Conservation (phyloP, 2,797 vertebrate genomes). For the Cottoperca gobio region DNA sequence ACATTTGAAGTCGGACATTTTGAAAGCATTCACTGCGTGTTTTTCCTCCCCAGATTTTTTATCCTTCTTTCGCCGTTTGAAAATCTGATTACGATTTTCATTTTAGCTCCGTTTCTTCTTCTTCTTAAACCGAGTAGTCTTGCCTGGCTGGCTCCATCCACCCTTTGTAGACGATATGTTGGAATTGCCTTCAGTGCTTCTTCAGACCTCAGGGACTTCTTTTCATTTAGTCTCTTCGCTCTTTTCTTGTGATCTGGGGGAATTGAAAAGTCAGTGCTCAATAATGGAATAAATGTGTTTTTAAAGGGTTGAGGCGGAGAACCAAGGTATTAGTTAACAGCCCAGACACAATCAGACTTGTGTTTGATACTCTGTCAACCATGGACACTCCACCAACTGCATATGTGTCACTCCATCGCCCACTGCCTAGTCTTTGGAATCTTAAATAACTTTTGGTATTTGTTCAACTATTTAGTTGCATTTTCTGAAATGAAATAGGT, state of each 20-base stretch:
- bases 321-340: constrained; percentile 47
- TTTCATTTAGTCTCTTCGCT: constrained; percentile 72
- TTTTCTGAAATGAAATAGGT: neutral
- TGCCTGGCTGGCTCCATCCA: constrained; percentile 30
- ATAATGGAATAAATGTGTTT: constrained; percentile 79
- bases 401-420: neutral
- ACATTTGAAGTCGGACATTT: constrained; percentile 11
- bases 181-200: constrained; percentile 71
- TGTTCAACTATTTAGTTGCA: neutral
- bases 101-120: neutral
- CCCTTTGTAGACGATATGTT: constrained; percentile 61
- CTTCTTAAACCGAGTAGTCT: neutral
- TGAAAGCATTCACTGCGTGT: neutral
- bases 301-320: constrained; percentile 52
- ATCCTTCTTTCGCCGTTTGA: neutral
- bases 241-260: constrained; percentile 58
- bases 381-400: neutral
- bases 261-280: constrained; percentile 76
- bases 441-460: neutral
- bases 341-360: constrained; percentile 20
- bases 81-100: constrained; percentile 26
- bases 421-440: neutral
- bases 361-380: constrained; percentile 20
- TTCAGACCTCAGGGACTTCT: constrained; percentile 65
- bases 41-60: neutral